Percentiles rank a stretch among this genome's conserved stretches.
phyloP scores from a whole-genome alignment of 2,113 vertebrate genomes.

The Gymnorhina tibicen region DNA sequence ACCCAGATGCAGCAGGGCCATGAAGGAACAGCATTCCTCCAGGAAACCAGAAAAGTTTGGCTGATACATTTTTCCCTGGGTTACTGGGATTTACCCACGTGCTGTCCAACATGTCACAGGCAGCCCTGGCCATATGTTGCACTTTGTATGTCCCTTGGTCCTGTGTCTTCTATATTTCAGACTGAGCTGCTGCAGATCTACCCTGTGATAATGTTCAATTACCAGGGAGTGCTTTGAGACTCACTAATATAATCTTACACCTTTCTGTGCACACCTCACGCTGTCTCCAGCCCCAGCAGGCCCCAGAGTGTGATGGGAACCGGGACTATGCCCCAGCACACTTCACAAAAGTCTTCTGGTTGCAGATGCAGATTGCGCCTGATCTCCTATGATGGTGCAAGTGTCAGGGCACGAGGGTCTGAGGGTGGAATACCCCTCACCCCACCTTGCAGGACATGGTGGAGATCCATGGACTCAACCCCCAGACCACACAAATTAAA shows the following conservation, averaged over 20 bases:
- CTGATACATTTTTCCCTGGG: not conserved
- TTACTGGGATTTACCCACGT: accelerated
- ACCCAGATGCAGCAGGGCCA: not conserved
- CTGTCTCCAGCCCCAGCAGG: accelerated
- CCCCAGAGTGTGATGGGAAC: too few relatives aligned
- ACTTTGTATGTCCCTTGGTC: not conserved
- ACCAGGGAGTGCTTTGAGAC: not conserved
- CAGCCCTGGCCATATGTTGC: not conserved
- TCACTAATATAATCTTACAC: accelerated
- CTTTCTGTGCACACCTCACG: not conserved
- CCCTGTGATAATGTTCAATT: not conserved
- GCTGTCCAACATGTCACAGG: not conserved
- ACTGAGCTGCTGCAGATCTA: not conserved
- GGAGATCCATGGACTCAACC: not conserved
- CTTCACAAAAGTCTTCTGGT: accelerated
- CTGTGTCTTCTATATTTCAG: not conserved
- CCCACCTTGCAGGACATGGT: not conserved
- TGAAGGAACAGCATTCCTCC: not conserved
- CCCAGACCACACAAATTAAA: not conserved
- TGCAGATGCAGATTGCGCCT: not conserved
- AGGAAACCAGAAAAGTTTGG: not conserved
- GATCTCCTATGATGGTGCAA: not conserved
- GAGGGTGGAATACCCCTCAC: not conserved
- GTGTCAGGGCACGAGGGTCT: not conserved
- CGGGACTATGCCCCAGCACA: not conserved